Conservation (phyloP, 2,113 vertebrate genomes). For the Sorex araneus region DNA sequence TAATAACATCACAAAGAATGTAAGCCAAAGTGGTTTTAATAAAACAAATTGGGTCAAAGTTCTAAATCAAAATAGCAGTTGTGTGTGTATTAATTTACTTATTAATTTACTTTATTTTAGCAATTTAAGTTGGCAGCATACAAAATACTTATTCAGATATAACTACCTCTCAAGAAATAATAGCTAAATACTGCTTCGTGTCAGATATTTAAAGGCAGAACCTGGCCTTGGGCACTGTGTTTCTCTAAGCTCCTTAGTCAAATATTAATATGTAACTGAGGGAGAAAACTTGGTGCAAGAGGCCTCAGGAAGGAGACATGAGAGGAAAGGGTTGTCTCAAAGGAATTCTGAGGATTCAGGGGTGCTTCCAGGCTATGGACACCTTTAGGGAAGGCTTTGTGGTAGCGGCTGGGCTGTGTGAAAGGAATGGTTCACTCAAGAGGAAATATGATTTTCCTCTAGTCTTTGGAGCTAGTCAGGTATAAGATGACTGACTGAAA, state of each 20-base stretch:
- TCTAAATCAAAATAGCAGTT: too few relatives aligned
- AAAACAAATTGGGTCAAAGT: too few relatives aligned
- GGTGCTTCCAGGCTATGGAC: background rate
- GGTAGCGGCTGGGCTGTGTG: slow-evolving; percentile 18
- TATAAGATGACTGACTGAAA: slow-evolving; percentile 53
- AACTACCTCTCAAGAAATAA: too few relatives aligned
- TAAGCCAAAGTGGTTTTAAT: too few relatives aligned
- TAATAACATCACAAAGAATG: too few relatives aligned
- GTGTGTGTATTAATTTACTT: too few relatives aligned
- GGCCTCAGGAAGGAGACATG: too few relatives aligned
- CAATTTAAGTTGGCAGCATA: too few relatives aligned
- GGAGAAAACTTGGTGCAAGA: background rate
- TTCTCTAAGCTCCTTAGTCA: background rate
- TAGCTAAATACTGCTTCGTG: too few relatives aligned
- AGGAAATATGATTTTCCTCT: slow-evolving; percentile 56
- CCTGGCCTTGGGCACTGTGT: background rate
- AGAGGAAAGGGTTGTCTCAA: background rate
- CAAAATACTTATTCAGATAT: too few relatives aligned
- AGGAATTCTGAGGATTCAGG: background rate
- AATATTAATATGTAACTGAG: background rate
- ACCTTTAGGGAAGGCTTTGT: background rate
- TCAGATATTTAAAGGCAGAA: background rate
- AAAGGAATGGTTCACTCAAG: slow-evolving; percentile 56
- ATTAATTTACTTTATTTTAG: too few relatives aligned
- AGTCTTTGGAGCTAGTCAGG: background rate